Conservation (phyloP, 2,797 vertebrate genomes). For the Anguilla obscura region DNA sequence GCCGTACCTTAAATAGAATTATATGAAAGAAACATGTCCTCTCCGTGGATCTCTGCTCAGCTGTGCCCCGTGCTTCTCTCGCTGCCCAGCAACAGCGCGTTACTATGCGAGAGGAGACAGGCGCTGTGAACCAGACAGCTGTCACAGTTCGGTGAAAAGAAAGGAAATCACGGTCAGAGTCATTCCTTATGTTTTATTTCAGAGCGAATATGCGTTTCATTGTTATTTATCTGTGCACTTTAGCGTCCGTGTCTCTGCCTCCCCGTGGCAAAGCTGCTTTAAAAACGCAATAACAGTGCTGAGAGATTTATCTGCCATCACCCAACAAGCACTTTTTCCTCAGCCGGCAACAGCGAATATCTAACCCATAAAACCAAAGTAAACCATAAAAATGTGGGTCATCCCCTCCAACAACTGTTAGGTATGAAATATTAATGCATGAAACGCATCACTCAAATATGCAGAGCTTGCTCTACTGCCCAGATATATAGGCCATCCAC, state of each 20-base stretch:
- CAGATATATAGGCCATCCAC: conserved; percentile 11
- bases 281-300: background rate
- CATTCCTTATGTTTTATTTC: background rate
- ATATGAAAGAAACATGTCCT: background rate
- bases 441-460: background rate
- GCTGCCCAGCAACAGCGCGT: conserved; percentile 10
- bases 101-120: background rate
- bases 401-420: conserved; percentile 5
- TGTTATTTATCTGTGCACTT: background rate
- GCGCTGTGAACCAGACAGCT: background rate
- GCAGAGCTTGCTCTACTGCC: background rate
- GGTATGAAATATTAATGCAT: conserved; percentile 18
- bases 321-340: background rate
- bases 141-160: background rate
- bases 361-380: background rate
- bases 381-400: conserved; percentile 11
- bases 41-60: background rate
- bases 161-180: background rate
- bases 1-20: background rate
- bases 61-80: background rate
- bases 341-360: background rate
- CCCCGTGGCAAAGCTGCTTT: background rate
- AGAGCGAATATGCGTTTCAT: background rate
- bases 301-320: background rate
- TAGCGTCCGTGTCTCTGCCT: background rate